Evolutionary conservation across 2,113 vertebrate genomes (phyloP), one percentile per base, ranked within the genome.

Genomic region (Phalacrocorax brasilianus): DNA sequence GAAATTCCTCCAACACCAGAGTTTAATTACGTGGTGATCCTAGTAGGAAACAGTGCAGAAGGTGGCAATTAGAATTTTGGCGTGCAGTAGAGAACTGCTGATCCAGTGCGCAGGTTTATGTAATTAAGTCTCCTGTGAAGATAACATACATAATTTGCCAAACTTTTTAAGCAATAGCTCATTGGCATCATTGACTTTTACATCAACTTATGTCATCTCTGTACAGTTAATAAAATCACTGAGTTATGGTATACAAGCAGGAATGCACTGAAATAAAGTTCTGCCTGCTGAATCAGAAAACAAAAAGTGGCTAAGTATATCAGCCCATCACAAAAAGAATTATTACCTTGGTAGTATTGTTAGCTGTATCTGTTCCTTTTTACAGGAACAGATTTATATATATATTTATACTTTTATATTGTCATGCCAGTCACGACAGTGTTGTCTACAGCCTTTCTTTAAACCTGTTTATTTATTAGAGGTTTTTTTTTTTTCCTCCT

Each of bases 401-500:
- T 65, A 42, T 72, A 40, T 87, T 44, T 65, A 68, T 81, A 56
- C 91, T 88, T 95, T 85, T 77, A 88, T 71, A 77, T 12, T 88
- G 79, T 17, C 21, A 84, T 84, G 68, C 49, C 85, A 92, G 76
- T 77, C 92, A 40, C 5, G 42, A 88, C 76, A 91, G 71, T 89
- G 55, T 83, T 71, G 91, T 79, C 92, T 96, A 44, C 70, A 97
- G 80, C 80, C 82, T 88, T 81, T 88, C 67, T 85, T 92, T 81
- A 95, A 91, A 87, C 66, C 82, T 93, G 87, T 84, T 87, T 92
- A 59, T 95, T 95, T 96, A 92, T 89, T 91, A 67, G 52, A 94
- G 56, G 1, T 0, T 1, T 19, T 76, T 82, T 89, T 78, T 72
- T 76, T 15, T 45, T 40, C 73, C 73, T 84, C 91, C 73, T 75